Evolutionary conservation across 2,888 invertebrate species (phyloP).

Genomic region (Hypsopygia costalis): DNA sequence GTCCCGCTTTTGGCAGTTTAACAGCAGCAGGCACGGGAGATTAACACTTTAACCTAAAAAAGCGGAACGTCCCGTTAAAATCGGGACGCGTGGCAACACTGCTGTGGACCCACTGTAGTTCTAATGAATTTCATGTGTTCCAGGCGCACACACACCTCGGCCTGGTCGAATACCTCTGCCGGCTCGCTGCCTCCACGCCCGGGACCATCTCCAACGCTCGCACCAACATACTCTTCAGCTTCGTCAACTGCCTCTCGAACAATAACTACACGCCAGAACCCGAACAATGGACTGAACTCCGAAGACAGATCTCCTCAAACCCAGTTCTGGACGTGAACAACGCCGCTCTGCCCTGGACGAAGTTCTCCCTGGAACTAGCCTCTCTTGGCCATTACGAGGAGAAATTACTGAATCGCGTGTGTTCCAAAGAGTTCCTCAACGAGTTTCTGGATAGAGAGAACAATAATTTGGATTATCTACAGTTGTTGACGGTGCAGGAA

Average conservation of each 20-base stretch:
- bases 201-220: constrained; percentile 52
- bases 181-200: constrained; percentile 61
- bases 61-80: no score
- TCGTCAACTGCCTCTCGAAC: constrained; percentile 78
- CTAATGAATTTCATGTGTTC: constrained; percentile 17
- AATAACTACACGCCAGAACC: constrained; percentile 81
- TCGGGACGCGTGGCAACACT: no score
- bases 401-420: constrained; percentile 70
- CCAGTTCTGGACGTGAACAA: constrained; percentile 52
- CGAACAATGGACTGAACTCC: constrained; percentile 70
- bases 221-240: constrained; percentile 58
- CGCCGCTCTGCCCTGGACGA: constrained; percentile 70
- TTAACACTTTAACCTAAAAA: no score
- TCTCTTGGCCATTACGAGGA: constrained; percentile 81
- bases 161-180: constrained; percentile 80
- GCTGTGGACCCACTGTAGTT: no score
- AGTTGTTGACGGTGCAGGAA: constrained; percentile 78
- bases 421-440: constrained; percentile 69
- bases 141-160: constrained; percentile 80
- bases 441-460: constrained; percentile 49
- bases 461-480: constrained; percentile 65
- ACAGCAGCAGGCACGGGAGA: no score
- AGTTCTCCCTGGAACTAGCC: constrained; percentile 78
- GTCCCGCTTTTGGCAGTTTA: no score
- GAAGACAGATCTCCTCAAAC: constrained; percentile 57